phyloP scores from a whole-genome alignment of 2,888 invertebrate species.

The Eupelmus urozonus region DNA sequence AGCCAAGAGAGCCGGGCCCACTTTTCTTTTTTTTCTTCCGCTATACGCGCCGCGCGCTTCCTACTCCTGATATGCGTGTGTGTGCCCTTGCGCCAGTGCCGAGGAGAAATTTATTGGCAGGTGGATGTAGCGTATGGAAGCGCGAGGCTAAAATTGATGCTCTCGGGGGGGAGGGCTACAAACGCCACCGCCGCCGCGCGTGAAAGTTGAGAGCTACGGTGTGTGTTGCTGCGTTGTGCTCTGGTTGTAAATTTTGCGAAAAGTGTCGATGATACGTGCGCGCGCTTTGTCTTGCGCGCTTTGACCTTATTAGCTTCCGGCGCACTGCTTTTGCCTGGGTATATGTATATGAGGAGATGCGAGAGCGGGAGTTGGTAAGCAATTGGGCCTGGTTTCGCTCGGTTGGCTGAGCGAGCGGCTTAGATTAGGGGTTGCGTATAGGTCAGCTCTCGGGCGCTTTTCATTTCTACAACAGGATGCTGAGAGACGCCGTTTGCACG shows the following conservation, averaged over 20 bases:
- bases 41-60: not conserved
- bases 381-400: no score
- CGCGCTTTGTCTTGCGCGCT: constrained; percentile 4
- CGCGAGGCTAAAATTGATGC: not conserved
- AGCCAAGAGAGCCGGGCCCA: constrained; percentile 52
- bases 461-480: no score
- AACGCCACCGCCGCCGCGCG: constrained; percentile 1
- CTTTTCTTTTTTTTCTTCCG: constrained; percentile 56
- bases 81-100: constrained; percentile 2
- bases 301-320: constrained; percentile 33
- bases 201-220: constrained; percentile 39
- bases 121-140: not conserved
- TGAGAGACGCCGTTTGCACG: no score
- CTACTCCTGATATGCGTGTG: not conserved
- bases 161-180: not conserved
- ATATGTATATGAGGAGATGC: not conserved
- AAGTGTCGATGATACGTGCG: not conserved
- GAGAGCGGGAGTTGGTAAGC: no score
- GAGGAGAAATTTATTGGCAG: constrained; percentile 39
- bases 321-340: no score
- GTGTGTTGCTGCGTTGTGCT: no score
- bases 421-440: no score
- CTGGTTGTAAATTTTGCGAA: constrained; percentile 39
- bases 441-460: no score
- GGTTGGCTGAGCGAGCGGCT: no score